These are phyloP conservation scores for Melipona bicolor DNA, from an alignment of 2,888 invertebrate genomes.

Conservation along the genomic window DNA sequence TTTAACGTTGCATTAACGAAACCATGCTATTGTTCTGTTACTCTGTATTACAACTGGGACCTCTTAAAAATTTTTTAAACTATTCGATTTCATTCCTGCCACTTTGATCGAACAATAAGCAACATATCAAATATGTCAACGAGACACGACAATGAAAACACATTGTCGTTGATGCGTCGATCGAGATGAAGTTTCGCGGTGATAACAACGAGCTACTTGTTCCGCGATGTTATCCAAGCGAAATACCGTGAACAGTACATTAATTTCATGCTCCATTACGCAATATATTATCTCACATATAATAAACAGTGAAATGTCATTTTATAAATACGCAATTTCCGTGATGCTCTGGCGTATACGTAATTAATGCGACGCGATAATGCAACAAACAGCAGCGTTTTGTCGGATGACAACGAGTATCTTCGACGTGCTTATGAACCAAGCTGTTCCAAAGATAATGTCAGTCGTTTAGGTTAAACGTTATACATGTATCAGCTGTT, in stretches of 20 bases:
- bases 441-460: not conserved
- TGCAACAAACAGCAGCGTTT: not conserved
- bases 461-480: not conserved
- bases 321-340: conserved; percentile 40
- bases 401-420: not conserved
- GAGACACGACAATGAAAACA: conserved; percentile 1
- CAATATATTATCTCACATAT: conserved; percentile 5
- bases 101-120: not conserved
- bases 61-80: too few relatives aligned
- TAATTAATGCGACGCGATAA: conserved; percentile 12
- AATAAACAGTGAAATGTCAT: conserved; percentile 39
- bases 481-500: too few relatives aligned
- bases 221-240: conserved; percentile 11
- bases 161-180: not conserved
- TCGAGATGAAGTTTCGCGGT: not conserved
- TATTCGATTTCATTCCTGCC: too few relatives aligned
- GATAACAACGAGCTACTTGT: conserved; percentile 19
- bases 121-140: not conserved
- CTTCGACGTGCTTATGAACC: not conserved
- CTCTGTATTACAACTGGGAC: too few relatives aligned
- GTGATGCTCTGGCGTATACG: not conserved
- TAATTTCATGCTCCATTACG: conserved; percentile 24
- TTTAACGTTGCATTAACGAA: not conserved
- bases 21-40: not conserved
- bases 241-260: conserved; percentile 2